Evolutionary conservation across 1,140 invertebrate genomes (phyloP), one percentile per base, ranked within the genome.

Genomic region (Ditylenchus dipsaci): DNA sequence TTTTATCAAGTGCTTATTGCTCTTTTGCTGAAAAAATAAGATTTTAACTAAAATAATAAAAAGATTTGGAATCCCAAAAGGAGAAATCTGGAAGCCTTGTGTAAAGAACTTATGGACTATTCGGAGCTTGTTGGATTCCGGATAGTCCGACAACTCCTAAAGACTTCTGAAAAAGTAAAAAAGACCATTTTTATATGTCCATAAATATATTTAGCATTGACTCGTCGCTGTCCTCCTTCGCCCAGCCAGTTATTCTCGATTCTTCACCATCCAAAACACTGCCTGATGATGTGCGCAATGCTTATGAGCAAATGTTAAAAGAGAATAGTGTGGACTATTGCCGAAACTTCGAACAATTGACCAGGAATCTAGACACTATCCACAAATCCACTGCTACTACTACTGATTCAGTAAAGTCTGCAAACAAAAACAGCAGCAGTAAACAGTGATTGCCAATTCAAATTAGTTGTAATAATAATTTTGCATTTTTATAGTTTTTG

Each of bases 321-420:
- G 43, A 73, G 33, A 74, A 62, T 63, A 71, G 59, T 43, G 30
- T 74, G 5, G 67, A 76, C 45, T 76, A 72, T 69, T 75, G 72
- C 69, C 56, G 68, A 5, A 45, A 76, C 30, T 74, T 72, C 19
- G 74, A 76, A n/a, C 29, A 77, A 29, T 45, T 73, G 21, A 30
- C 53, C n/a, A 23, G 53, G 21, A 56, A 62, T 21, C 15, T 62
- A 17, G 21, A 21, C 9, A 29, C 21, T 13, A 56, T 56, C 3
- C 53, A 56, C 53, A 29, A 23, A 29, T 38, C 33, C 33, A 38
- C 33, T 38, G 33, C 33, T 38, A 3, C 11, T 57, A n/a, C 45
- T 49, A 26, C 19, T 27, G 1, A 19, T 61, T n/a, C 5, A 26
- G 19, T 27, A 5, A 11, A 11, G 53, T 56, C 53, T 29, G 13